Evolutionary conservation across 2,888 invertebrate genomes (phyloP), one percentile per base, ranked within the genome.

Genomic region (Elegia similella): DNA sequence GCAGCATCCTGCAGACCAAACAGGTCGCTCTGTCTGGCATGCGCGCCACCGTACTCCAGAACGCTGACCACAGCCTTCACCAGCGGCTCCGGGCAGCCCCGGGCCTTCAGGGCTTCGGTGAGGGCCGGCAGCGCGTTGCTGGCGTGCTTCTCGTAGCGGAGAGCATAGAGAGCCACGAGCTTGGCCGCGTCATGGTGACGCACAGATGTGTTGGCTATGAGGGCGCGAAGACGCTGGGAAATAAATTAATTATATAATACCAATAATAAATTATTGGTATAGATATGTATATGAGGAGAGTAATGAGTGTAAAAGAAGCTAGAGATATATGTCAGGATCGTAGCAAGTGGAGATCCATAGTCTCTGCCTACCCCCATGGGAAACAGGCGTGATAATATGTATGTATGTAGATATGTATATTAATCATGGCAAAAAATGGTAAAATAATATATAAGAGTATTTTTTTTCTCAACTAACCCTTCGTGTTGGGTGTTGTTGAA

Each of bases 91-190:
- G 94, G 87, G 16, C 95, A 93, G n/a, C 95, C 95, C 57, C 95
- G 92, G 63, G 93, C 93, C 73, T 94, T 94, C 59, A 98, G 92
- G 47, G 95, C 90, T 47, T 95, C 95, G 58, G 96, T 84, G 13
- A 99, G 93, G 0, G 95, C 94, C 0, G 93, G 93, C 17, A 97
- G 94, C 6, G 84, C 84, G 82, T 97, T 97, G 82, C 94, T 96
- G 55, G 95, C 94, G 82, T 98, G 96, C 66, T 96, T 95, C 86
- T 98, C 98, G 85, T 99, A 99, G 32, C 98, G 95, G 16, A 99
- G 90, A 0, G 97, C 97, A 89, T 99, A 99, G 30, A 99, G 85
- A 84, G 98, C 95, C 0, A 99, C 98, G 56, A 99, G 92, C 67
- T 97, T 95, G 0, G 95, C 93, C 0, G 97, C 96, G 90, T 99